A percentile compares a stretch with the other conserved stretches of the same genome.
Evolutionary conservation across 2,797 vertebrate genomes (phyloP).

Genomic region (Salmo trutta): DNA sequence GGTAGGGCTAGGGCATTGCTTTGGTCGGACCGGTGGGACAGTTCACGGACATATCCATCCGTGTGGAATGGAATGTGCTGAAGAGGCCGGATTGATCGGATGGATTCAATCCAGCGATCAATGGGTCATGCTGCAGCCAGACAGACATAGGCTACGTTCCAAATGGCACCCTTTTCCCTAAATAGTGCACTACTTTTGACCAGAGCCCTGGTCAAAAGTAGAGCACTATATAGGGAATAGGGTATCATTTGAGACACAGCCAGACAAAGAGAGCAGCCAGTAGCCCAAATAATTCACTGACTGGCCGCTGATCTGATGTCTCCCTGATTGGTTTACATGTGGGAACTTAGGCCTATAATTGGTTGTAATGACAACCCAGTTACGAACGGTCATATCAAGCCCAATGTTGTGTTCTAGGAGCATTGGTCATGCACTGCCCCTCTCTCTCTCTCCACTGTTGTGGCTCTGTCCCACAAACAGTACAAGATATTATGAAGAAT

Average conservation of each 20-base stretch:
- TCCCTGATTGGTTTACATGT: slow-evolving; percentile 44
- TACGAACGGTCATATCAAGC: background rate
- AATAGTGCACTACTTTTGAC: too few species aligned
- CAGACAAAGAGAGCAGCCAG: background rate
- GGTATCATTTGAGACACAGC: background rate
- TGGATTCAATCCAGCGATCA: background rate
- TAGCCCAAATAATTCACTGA: background rate
- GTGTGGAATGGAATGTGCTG: slow-evolving; percentile 51
- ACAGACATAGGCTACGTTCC: background rate
- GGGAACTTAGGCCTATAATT: slow-evolving; percentile 12
- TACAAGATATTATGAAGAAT: background rate
- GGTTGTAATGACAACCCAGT: background rate
- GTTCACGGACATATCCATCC: slow-evolving; percentile 34
- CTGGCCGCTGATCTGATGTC: background rate
- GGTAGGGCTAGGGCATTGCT: slow-evolving; percentile 57
- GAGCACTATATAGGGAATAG: background rate
- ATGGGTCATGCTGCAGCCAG: slow-evolving; percentile 10
- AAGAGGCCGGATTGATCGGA: background rate
- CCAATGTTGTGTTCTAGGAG: background rate
- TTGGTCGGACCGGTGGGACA: slow-evolving; percentile 27
- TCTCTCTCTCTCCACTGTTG: background rate
- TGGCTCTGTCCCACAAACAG: slow-evolving; percentile 1
- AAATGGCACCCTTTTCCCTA: background rate
- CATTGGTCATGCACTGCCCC: background rate
- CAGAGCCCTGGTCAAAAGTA: too few species aligned